A percentile compares a stretch with the other conserved stretches of the same genome.
phyloP scores from a whole-genome alignment of 2,888 invertebrate species.

The Caenorhabditis plicata region DNA sequence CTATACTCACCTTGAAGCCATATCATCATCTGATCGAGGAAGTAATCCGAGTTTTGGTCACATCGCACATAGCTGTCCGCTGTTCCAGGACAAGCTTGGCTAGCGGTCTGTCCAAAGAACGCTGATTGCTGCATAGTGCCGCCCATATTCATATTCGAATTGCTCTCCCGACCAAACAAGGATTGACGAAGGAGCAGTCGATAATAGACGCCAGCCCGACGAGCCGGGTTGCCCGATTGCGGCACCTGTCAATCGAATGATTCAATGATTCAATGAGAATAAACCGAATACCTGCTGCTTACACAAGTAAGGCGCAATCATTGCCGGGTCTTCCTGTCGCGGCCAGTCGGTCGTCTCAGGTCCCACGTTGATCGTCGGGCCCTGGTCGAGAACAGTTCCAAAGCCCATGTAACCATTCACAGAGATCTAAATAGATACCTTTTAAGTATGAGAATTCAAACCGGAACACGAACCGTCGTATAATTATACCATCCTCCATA shows the following conservation, averaged over 20 bases:
- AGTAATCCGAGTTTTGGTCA: conserved; percentile 56
- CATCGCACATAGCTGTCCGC: conserved; percentile 60
- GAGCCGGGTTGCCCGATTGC: conserved; percentile 57
- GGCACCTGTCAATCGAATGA: no score
- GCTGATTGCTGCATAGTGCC: conserved; percentile 45
- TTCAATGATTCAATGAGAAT: no score
- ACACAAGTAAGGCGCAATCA: conserved; percentile 65
- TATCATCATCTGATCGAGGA: conserved; percentile 64
- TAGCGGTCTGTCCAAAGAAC: conserved; percentile 55
- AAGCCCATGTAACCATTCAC: conserved; percentile 65
- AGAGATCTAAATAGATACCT: conserved; percentile 41
- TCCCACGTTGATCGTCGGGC: conserved; percentile 64
- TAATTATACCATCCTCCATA: conserved; percentile 65
- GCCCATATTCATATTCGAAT: conserved; percentile 52
- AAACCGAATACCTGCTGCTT: no score
- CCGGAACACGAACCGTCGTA: conserved; percentile 50
- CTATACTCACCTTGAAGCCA: conserved; percentile 36
- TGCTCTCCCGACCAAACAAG: conserved; percentile 57
- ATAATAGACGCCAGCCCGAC: conserved; percentile 60
- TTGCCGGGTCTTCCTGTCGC: conserved; percentile 62
- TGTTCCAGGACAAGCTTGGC: conserved; percentile 58
- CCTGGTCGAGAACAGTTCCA: conserved; percentile 64
- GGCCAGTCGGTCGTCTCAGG: conserved; percentile 64
- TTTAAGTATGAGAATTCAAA: not conserved
- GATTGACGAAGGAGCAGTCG: conserved; percentile 61